A percentile compares a stretch with the other conserved stretches of the same genome.
phyloP scores from a whole-genome alignment of 2,113 vertebrate genomes.

The Phycodurus eques region DNA sequence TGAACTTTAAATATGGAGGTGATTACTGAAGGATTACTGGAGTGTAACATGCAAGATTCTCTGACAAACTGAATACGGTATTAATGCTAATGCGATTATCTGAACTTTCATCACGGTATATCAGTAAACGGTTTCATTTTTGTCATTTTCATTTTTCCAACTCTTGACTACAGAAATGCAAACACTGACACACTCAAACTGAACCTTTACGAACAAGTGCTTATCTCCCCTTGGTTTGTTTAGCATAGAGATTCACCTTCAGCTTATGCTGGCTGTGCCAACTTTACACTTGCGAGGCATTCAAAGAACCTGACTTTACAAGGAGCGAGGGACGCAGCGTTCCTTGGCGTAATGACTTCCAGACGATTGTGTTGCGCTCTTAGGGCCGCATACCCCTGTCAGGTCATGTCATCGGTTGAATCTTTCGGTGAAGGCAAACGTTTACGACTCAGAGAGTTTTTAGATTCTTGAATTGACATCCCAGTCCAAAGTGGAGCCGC shows the following conservation, averaged over 20 bases:
- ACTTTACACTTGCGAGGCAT: not conserved
- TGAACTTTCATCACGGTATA: no score
- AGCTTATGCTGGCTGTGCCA: not conserved
- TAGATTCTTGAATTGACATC: constrained; percentile 24
- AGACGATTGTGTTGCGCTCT: constrained; percentile 39
- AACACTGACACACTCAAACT: not conserved
- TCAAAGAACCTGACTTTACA: constrained; percentile 38
- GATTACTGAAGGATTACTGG: no score
- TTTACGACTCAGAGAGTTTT: constrained; percentile 35
- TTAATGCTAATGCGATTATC: no score
- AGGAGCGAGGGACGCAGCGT: constrained; percentile 18
- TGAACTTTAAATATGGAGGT: no score
- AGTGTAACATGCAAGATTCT: no score
- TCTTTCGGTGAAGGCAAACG: constrained; percentile 31
- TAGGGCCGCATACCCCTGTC: constrained; percentile 25
- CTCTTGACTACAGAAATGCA: not conserved
- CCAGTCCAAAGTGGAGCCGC: constrained; percentile 2
- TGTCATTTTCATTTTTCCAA: not conserved
- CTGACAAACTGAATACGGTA: no score
- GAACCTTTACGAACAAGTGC: not conserved
- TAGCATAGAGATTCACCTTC: not conserved
- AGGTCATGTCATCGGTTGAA: constrained; percentile 29
- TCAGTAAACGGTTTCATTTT: no score
- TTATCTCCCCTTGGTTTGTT: not conserved
- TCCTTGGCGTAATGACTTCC: constrained; percentile 61